Evolutionary conservation across 1,140 invertebrate species (phyloP), one percentile per base, ranked within the genome.

Genomic region (Apolygus lucorum): DNA sequence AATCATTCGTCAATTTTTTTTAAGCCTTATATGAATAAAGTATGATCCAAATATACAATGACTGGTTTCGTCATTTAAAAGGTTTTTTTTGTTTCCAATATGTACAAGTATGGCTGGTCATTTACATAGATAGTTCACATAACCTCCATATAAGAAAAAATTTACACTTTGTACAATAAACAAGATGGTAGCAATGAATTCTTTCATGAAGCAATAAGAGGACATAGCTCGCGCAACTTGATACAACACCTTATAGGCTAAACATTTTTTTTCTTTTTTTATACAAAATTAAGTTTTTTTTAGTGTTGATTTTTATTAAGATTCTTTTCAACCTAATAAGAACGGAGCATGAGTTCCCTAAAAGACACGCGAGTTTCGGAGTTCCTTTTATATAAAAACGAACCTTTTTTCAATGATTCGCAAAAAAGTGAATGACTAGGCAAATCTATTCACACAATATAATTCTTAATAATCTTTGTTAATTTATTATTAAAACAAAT

Each of bases 341-440:
- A 66, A 68, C 62, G 59, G 24, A 69, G 54, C 52, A n/a, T 52
- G 54, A 54, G 54, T 62, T 69, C 70, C 63, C 70, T 67, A 65
- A 63, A 70, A 68, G 29, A 68, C 67, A 71, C 70, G 70, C 70
- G 70, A 71, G 70, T 71, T 71, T 65, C 67, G 67, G 70, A 71
- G 70, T 71, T 71, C 70, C 70, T 71, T 63, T 29, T 34, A 27
- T 59, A 59, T 17, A 59, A 59, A 59, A 59, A 59, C 54, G 54
- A 59, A 59, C 54, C 34, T 8, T 42, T 42, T 42, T 42, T 42
- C 17, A 4, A 42, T 59, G 54, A 59, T 59, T 59, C 54, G 54
- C 54, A 59, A 63, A 65, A 52, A 42, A 59, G 29, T 28, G 24
- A 63, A 54, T 71, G 70, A 71, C 70, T 71, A 71, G 70, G 66